Conservation (phyloP, 2,113 vertebrate genomes). For the Parus major region DNA sequence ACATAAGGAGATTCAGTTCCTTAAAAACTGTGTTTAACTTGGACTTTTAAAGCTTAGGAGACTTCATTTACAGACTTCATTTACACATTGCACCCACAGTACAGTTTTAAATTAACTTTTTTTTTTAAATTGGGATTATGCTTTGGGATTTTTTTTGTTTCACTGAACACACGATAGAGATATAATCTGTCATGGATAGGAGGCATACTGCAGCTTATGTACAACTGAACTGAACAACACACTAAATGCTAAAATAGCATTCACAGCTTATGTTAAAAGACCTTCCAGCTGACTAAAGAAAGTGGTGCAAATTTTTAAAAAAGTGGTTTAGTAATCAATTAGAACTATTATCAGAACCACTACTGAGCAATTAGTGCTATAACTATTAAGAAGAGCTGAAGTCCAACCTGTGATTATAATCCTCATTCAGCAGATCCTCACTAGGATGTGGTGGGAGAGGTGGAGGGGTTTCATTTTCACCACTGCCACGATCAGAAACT, state of each 20-base stretch:
- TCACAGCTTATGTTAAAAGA: not conserved
- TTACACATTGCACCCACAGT: not conserved
- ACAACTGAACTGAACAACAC: not conserved
- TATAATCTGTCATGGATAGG: not conserved
- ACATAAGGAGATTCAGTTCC: not conserved
- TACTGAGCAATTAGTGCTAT: not conserved
- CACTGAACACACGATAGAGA: not conserved
- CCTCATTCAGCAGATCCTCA: constrained; percentile 71
- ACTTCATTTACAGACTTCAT: not conserved
- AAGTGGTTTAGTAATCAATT: not conserved
- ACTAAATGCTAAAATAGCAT: not conserved
- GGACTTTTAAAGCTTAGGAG: not conserved
- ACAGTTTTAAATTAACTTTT: not conserved
- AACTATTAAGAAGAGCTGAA: not conserved
- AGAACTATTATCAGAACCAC: not conserved
- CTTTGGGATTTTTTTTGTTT: not conserved
- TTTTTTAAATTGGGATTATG: not conserved
- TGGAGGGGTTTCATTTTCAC: constrained; percentile 66
- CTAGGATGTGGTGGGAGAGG: constrained; percentile 69
- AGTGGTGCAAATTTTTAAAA: not conserved
- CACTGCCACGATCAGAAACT: constrained; percentile 21
- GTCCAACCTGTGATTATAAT: constrained; percentile 75
- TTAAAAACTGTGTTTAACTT: not conserved
- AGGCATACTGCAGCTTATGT: not conserved
- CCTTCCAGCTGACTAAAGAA: not conserved